Conservation (phyloP, 1,140 invertebrate species). For the Habropoda laboriosa region DNA sequence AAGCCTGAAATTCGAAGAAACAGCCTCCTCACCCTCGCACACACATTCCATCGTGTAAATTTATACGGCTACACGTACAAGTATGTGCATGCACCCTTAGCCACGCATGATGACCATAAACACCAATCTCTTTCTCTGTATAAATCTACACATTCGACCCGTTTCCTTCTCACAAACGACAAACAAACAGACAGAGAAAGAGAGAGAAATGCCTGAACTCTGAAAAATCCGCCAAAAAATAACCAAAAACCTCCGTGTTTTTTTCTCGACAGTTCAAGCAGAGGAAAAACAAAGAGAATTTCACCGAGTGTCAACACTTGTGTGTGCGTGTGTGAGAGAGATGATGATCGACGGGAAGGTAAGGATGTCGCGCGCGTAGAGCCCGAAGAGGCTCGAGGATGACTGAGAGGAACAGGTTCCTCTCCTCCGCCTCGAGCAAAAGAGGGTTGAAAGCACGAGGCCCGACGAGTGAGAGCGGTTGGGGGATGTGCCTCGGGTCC, state of each 20-base stretch:
- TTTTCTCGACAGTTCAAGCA: too few species aligned
- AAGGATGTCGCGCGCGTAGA: constrained; percentile 40
- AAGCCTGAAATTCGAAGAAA: too few species aligned
- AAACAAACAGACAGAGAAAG: too few species aligned
- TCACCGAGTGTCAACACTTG: not conserved
- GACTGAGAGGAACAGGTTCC: constrained; percentile 64
- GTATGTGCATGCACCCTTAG: too few species aligned
- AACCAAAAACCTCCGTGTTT: too few species aligned
- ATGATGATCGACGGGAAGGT: not conserved
- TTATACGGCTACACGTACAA: not conserved
- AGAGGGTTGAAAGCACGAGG: constrained; percentile 65
- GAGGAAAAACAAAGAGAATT: not conserved
- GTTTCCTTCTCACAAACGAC: too few species aligned
- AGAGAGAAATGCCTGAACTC: too few species aligned
- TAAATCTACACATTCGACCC: too few species aligned
- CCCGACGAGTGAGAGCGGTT: constrained; percentile 44
- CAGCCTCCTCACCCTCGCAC: too few species aligned
- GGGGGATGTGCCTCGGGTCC: constrained; percentile 59
- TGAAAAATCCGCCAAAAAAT: too few species aligned
- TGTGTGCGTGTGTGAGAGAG: too few species aligned
- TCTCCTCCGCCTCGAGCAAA: constrained; percentile 58
- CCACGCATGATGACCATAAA: not conserved
- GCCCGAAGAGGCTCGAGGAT: constrained; percentile 59
- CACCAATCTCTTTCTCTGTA: too few species aligned
- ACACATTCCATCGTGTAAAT: not conserved